Evolutionary conservation across 2,113 vertebrate genomes (phyloP).

Genomic region (Loxodonta africana): DNA sequence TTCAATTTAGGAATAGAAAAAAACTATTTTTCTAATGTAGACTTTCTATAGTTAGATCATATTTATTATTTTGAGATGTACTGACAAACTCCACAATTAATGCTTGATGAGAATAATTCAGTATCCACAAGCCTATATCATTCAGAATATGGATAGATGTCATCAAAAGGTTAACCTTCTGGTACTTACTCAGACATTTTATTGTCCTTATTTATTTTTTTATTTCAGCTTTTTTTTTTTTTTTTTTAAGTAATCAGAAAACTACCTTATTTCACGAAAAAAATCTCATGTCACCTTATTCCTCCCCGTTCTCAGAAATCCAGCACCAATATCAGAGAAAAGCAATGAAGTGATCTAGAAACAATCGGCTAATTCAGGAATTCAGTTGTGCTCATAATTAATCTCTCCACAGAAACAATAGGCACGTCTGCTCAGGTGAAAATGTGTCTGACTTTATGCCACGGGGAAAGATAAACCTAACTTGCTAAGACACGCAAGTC

Average conservation of each 20-base stretch:
- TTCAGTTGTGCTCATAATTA: neutral
- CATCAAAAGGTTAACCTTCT: slow-evolving; percentile 24
- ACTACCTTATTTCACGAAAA: neutral
- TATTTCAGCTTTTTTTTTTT: neutral
- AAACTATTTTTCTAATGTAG: neutral
- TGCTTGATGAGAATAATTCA: neutral
- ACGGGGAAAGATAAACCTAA: neutral
- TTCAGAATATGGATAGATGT: neutral
- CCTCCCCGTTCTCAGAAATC: neutral
- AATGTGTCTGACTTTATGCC: neutral
- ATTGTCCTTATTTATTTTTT: neutral
- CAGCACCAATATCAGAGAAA: slow-evolving; percentile 2
- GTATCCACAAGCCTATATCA: neutral
- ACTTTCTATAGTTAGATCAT: neutral
- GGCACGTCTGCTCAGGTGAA: neutral
- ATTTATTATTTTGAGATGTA: neutral
- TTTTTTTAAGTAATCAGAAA: neutral
- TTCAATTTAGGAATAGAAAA: neutral
- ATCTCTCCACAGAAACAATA: neutral
- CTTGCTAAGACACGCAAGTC: neutral
- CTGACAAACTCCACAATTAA: neutral
- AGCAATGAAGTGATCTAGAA: neutral
- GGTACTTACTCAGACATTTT: neutral
- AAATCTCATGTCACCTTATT: neutral
- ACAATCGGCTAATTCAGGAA: neutral